A percentile compares a stretch with the other conserved stretches of the same genome.
phyloP scores from a whole-genome alignment of 2,113 vertebrate species.

The Nerophis ophidion region DNA sequence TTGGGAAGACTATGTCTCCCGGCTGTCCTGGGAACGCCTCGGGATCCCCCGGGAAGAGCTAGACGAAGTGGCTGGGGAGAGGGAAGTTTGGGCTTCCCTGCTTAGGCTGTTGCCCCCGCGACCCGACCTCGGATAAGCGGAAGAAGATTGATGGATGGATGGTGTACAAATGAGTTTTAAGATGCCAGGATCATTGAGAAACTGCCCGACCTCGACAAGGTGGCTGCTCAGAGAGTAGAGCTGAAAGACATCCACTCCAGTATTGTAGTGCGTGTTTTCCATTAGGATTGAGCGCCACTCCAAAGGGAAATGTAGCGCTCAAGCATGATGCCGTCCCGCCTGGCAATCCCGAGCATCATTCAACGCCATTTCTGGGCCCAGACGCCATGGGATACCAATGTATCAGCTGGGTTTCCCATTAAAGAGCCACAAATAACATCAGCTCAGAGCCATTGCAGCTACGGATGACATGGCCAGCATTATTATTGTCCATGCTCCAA shows the following conservation, averaged over 20 bases:
- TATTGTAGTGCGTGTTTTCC: conserved; percentile 18
- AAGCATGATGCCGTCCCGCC: conserved; percentile 22
- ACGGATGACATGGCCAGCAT: conserved; percentile 38
- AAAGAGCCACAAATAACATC: conserved; percentile 39
- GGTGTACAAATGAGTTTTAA: too few species aligned
- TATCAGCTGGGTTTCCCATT: conserved; percentile 55
- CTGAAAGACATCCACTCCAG: background rate
- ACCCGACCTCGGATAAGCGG: too few species aligned
- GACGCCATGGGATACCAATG: conserved; percentile 38
- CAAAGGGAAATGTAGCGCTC: conserved; percentile 36
- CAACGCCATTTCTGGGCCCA: conserved; percentile 33
- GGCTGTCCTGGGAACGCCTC: too few species aligned
- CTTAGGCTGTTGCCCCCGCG: too few species aligned
- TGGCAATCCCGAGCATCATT: conserved; percentile 35
- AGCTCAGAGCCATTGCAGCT: conserved; percentile 29
- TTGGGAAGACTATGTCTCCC: too few species aligned
- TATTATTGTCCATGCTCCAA: conserved; percentile 48
- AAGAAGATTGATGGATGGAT: too few species aligned
- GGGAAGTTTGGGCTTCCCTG: too few species aligned
- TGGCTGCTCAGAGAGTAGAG: too few species aligned
- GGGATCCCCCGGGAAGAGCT: too few species aligned
- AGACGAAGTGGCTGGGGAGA: too few species aligned
- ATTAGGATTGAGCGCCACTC: conserved; percentile 34
- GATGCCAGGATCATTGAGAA: too few species aligned
- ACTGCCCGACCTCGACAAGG: too few species aligned